A percentile compares a stretch with the other conserved stretches of the same genome.
These are phyloP conservation scores for Thunnus albacares DNA, from an alignment of 2,797 vertebrate species.

Conservation along the genomic window DNA sequence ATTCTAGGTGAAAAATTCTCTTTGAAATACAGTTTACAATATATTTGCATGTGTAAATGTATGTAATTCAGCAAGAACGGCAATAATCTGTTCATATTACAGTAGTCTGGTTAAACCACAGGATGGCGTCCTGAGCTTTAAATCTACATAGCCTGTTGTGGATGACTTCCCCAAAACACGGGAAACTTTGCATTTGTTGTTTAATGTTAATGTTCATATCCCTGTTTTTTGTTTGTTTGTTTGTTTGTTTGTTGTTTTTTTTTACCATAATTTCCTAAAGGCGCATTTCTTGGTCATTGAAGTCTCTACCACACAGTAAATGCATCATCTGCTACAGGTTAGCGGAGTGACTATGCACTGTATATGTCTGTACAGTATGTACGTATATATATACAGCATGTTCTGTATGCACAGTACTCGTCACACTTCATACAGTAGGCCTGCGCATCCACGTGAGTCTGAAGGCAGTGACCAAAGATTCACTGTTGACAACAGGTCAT, in stretches of 20 bases:
- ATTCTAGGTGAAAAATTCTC: no score
- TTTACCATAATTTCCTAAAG: not conserved
- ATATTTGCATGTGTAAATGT: not conserved
- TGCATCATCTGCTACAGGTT: no score
- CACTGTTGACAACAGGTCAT: not conserved
- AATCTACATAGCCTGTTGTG: not conserved
- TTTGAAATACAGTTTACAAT: no score
- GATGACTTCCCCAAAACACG: not conserved
- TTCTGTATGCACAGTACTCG: not conserved
- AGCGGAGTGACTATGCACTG: no score
- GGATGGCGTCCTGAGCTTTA: constrained; percentile 15
- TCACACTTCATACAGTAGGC: not conserved
- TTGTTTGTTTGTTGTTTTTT: no score
- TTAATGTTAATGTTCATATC: not conserved
- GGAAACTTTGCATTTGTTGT: not conserved
- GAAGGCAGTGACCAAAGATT: not conserved
- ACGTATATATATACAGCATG: no score
- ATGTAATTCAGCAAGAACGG: not conserved
- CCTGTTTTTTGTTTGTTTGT: no score
- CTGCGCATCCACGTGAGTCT: not conserved
- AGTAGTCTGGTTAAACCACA: constrained; percentile 2
- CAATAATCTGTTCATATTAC: no score
- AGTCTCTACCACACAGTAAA: not conserved
- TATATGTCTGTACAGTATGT: not conserved
- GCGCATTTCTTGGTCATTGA: not conserved